A percentile compares a stretch with the other conserved stretches of the same genome.
These are phyloP conservation scores for Rhinophrynus dorsalis DNA, from an alignment of 2,797 vertebrate genomes.

Conservation along the genomic window DNA sequence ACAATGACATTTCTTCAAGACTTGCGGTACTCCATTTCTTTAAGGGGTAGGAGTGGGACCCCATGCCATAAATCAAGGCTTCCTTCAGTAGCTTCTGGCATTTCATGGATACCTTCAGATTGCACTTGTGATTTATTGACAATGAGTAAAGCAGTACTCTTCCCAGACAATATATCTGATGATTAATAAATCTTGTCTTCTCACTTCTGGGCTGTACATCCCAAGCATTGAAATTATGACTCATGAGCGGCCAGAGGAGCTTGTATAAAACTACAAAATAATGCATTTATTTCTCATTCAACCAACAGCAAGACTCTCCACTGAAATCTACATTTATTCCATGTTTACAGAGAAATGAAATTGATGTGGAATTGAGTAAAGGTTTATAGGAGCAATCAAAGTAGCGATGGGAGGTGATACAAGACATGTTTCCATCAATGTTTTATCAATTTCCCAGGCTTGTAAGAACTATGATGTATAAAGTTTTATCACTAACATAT, in stretches of 20 bases:
- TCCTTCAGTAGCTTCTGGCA: constrained; percentile 17
- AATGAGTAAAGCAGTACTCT: constrained; percentile 21
- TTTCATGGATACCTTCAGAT: constrained; percentile 26
- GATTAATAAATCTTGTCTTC: constrained; percentile 32
- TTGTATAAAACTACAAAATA: neutral
- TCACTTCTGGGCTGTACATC: constrained; percentile 9
- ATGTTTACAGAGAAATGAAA: neutral
- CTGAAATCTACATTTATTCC: neutral
- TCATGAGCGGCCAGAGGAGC: neutral
- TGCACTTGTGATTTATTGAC: constrained; percentile 41
- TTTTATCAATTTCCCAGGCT: too few species aligned
- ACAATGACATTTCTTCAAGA: constrained; percentile 28
- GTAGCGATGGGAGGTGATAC: too few species aligned
- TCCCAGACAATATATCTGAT: constrained; percentile 36
- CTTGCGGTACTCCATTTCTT: constrained; percentile 27
- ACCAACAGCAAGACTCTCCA: neutral
- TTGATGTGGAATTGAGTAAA: too few species aligned
- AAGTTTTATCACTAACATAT: too few species aligned
- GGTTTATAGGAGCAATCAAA: too few species aligned
- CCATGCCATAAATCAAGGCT: constrained; percentile 30
- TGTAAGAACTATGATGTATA: too few species aligned
- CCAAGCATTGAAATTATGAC: constrained; percentile 3
- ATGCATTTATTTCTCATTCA: neutral
- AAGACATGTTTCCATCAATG: too few species aligned
- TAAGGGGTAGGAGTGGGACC: constrained; percentile 23